Percentiles rank a stretch among this genome's conserved stretches.
Conservation (phyloP, 2,113 vertebrate species). For the Heterotilapia buettikoferi region DNA sequence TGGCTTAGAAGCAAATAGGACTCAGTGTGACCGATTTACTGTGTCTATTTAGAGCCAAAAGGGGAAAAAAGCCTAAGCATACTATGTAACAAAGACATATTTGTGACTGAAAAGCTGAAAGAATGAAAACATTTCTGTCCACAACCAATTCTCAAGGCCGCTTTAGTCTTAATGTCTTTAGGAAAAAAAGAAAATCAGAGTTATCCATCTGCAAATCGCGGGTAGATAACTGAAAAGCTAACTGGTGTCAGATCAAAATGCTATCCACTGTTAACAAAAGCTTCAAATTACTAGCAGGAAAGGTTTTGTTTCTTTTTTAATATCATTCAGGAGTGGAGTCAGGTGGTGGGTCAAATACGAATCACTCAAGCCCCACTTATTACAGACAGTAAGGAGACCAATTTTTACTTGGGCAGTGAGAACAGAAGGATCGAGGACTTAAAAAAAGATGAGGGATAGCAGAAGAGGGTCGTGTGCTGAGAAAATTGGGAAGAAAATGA, state of each 20-base stretch:
- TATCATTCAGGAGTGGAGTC: slow-evolving; percentile 44
- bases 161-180: neutral
- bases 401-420: slow-evolving; percentile 9
- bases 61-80: neutral
- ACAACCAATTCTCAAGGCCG: neutral
- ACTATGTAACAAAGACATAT: neutral
- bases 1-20: neutral
- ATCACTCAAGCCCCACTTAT: slow-evolving; percentile 54
- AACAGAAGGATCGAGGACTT: neutral
- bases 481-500: slow-evolving; percentile 13
- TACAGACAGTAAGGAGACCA: slow-evolving; percentile 26
- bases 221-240: neutral
- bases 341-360: slow-evolving; percentile 46
- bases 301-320: slow-evolving; percentile 48
- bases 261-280: slow-evolving; percentile 45
- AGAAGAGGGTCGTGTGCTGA: neutral
- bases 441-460: slow-evolving; percentile 3
- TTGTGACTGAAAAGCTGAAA: neutral
- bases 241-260: neutral
- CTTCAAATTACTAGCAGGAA: slow-evolving; percentile 1
- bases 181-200: neutral
- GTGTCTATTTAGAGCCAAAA: neutral
- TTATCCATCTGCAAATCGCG: neutral
- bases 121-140: neutral
- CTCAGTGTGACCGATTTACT: slow-evolving; percentile 21